Base-by-base conservation (phyloP, 2,888 invertebrate species). In the Platerodrilus igneus region DNA sequence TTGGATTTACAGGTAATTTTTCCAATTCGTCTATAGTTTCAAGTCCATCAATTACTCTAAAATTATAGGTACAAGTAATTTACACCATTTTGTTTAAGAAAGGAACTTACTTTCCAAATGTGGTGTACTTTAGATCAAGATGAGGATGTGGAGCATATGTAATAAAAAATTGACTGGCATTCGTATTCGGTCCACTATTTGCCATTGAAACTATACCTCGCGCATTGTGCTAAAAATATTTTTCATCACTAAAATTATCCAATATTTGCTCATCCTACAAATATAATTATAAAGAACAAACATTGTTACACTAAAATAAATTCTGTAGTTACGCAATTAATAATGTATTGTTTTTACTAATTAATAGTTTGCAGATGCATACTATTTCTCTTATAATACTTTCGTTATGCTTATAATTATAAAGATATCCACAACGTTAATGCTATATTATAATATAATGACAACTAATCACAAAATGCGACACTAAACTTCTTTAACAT, bases 161-260 rank as follows among this genome's bases (percentile, higher is more conserved):
- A 51, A 99, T 86, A 66, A 99, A 99, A 69, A 99, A 99, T 66
- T 99, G 99, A 58, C 95, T 95, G 2, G 86, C 90, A 74, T 99
- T 99, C 6, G 93, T 89, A 66, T 97, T 94, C 1, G 96, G 93
- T 2, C 97, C 97, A 72, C 91, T 96, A 65, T 96, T 99, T 4
- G 99, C 99, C 96, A 97, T 95, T 3, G 96, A 95, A 2, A 99
- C 75, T 48, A 86, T 80, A 1, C 95, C 97, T 58, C 95, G 76
- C 10, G 80, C 74, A 61, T 79, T 86, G 64, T 97, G 97, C 86
- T 84, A 56, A 5, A 64, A 67, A 52, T 47, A 46, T n/a, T n/a
- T n/a, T n/a, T n/a, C n/a, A n/a, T n/a, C n/a, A n/a, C n/a, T n/a
- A n/a, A n/a, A n/a, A n/a, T n/a, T n/a, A 39, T 40, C 21, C 5